Evolutionary conservation across 2,888 invertebrate species (phyloP), one percentile per base, ranked within the genome.

Genomic region (Melinaea menophilus): DNA sequence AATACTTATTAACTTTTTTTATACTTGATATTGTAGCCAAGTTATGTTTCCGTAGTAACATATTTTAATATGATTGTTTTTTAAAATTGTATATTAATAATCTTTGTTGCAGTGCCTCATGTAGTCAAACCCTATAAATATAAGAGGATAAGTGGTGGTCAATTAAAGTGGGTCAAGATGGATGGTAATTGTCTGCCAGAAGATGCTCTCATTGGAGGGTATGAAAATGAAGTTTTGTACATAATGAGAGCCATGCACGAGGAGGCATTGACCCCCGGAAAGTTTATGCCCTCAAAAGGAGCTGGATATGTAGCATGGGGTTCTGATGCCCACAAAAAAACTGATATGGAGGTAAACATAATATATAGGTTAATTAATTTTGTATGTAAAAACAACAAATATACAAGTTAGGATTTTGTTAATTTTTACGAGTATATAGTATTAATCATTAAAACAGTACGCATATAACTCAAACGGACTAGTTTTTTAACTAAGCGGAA

Each of bases 241-340:
- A 58, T 58, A 34, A 93, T 94, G 13, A 92, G 96, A 73, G 94
- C 95, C 2, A 82, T 84, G 31, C 95, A 95, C 77, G 93, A 93
- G 70, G 94, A 94, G 5, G 95, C 93, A n/a, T 80, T 95, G 51
- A 92, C 96, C 68, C 96, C 96, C 58, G 97, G 97, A 34, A 96
- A 96, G 82, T 92, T 95, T 69, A 91, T 94, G 56, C 93, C 95
- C 4, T 93, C 94, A 12, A 94, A 95, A 75, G 93, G 94, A 9
- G 88, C 92, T 0, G 93, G 93, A 67, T 96, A 94, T 75, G 83
- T 96, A 11, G 85, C 51, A 22, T 51, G 51, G 51, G 51, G 51
- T 31, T 51, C 22, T 51, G 31, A 31, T 5, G 5, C 51, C 31
- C 51, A 51, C 31, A 22, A 31, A 51, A 51, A 51, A 51, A 51